Base-by-base conservation (phyloP, 2,113 vertebrate species). In the Brachypteracias leptosomus region DNA sequence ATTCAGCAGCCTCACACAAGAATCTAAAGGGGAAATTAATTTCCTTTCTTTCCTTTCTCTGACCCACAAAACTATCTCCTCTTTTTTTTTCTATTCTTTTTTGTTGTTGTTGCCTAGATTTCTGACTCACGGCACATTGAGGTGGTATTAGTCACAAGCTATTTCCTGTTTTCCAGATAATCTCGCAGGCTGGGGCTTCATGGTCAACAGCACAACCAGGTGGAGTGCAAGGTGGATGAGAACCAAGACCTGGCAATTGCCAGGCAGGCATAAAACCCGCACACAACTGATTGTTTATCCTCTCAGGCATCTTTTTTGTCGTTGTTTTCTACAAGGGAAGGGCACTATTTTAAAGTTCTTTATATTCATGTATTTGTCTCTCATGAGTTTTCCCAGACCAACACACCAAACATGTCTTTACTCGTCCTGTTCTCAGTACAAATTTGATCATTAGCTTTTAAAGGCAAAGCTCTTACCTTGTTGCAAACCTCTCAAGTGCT, bases 171-270 rank as follows among this genome's bases (percentile, higher is more conserved):
- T 93, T 90, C 68, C 90, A 85, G 87, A 79, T 86, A 96, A 93
- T 58, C 59, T 67, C 65, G 8, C 40, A 15, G 70, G 44, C 85
- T 85, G 72, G 91, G 70, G 79, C 96, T 97, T 81, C 40, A 40
- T 3, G 71, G 94, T 86, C 95, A 96, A 96, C 85, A 97, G 95
- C 96, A 97, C 95, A 97, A 81, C 94, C 94, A 96, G 90, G 91
- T 95, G 96, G 96, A 97, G 75, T 16, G 17, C 65, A 47, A 63
- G 75, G 81, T 29, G 74, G 83, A 47, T 62, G 61, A 79, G 80
- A 71, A 38, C 44, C 18, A 25, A 94, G 78, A 9, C 4, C 24
- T 71, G 66, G 16, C 35, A 90, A 29, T 46, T 40, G 57, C 84
- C 33, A 74, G 52, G 47, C 28, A 85, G 65, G 63, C 76, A 72